Percentiles rank a stretch among this genome's conserved stretches.
Evolutionary conservation across 2,797 vertebrate species (phyloP).

Genomic region (Nyctibius grandis): DNA sequence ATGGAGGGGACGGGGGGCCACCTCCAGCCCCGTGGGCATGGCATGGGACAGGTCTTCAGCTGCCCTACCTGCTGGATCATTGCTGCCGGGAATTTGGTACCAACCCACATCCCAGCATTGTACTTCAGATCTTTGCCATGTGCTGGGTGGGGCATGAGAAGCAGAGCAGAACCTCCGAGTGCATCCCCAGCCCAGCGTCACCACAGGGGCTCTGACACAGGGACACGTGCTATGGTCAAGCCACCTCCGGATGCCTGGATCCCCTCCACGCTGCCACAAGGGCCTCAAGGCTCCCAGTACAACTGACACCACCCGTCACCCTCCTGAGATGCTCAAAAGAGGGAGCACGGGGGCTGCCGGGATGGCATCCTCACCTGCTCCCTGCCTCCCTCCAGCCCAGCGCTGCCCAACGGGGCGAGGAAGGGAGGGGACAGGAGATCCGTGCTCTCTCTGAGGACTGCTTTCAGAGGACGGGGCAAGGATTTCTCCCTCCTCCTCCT

Average conservation of each 20-base stretch:
- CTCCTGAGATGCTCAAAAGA: not conserved
- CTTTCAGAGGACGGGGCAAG: not conserved
- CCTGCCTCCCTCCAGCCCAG: not conserved
- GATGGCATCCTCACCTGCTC: not conserved
- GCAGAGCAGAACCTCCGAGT: not conserved
- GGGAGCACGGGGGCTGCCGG: accelerated
- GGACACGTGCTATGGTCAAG: accelerated
- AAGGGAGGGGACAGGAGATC: not conserved
- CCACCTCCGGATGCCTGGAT: accelerated
- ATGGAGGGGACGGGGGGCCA: accelerated
- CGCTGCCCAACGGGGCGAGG: accelerated
- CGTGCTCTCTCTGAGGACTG: not conserved
- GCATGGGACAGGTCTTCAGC: accelerated
- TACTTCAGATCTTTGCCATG: not conserved
- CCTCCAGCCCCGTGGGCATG: not conserved
- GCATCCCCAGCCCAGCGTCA: not conserved
- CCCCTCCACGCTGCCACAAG: accelerated
- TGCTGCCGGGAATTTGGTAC: not conserved
- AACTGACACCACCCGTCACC: not conserved
- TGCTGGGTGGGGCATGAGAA: not conserved
- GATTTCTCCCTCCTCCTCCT: not conserved
- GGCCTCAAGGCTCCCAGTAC: not conserved
- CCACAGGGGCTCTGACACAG: accelerated
- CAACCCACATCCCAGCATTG: not conserved
- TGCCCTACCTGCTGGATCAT: not conserved